These are phyloP conservation scores for Rambutsinella grinnellia DNA, from an alignment of 2,888 invertebrate species.

Conservation along the genomic window DNA sequence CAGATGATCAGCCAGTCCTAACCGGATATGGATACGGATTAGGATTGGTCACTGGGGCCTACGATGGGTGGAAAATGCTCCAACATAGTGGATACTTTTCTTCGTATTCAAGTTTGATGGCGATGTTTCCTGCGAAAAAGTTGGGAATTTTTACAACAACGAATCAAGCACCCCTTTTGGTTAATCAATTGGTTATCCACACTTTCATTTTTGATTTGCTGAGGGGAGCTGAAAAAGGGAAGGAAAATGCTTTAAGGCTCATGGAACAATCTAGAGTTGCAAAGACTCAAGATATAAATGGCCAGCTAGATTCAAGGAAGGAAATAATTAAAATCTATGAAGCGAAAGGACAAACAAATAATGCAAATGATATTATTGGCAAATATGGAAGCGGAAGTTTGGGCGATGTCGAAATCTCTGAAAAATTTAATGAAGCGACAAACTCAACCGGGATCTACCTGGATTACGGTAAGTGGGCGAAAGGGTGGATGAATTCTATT, in stretches of 20 bases:
- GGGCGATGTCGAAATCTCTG: conserved; percentile 14
- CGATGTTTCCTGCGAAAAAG: conserved; percentile 26
- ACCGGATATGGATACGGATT: conserved; percentile 15
- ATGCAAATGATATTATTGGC: background rate
- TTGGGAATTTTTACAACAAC: conserved; percentile 34
- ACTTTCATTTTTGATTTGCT: conserved; percentile 18
- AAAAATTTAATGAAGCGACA: conserved; percentile 11
- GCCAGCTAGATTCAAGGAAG: too few species aligned
- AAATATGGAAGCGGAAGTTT: conserved; percentile 14
- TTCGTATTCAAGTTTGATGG: conserved; percentile 22
- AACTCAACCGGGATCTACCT: conserved; percentile 8
- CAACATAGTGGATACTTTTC: conserved; percentile 43
- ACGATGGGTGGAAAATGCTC: conserved; percentile 31
- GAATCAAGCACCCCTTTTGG: conserved; percentile 1
- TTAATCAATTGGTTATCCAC: background rate
- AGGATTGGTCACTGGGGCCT: background rate
- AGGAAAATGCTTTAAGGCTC: background rate
- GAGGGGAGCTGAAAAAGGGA: background rate
- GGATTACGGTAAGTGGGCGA: conserved; percentile 4
- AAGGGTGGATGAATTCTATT: conserved; percentile 14
- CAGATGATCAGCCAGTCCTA: background rate
- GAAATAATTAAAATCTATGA: too few species aligned
- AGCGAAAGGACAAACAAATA: background rate
- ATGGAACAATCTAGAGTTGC: background rate
- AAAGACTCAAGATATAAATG: background rate